phyloP scores from a whole-genome alignment of 2,797 vertebrate genomes.

The Lacerta bilineata region DNA sequence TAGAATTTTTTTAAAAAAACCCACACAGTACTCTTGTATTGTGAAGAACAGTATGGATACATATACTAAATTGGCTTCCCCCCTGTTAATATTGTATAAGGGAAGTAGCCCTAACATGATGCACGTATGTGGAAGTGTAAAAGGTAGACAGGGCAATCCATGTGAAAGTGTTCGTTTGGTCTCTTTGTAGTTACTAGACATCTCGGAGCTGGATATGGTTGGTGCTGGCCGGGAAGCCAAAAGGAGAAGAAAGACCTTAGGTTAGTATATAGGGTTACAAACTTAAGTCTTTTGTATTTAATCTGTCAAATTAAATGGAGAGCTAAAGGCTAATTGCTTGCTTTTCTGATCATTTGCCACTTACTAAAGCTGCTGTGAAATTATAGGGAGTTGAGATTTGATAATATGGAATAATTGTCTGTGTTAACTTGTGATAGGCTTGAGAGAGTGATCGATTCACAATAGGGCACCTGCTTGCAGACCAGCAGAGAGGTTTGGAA shows the following conservation, averaged over 20 bases:
- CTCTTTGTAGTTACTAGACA: constrained; percentile 88
- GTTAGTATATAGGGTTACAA: constrained; percentile 75
- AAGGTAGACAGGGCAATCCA: not conserved
- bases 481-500: too few species aligned
- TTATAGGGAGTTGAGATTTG: not conserved
- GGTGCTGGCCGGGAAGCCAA: constrained; percentile 96
- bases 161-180: not conserved
- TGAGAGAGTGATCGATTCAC: not conserved
- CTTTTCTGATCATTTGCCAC: not conserved
- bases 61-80: not conserved
- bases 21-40: not conserved
- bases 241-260: constrained; percentile 95
- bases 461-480: not conserved
- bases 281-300: not conserved
- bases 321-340: not conserved
- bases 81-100: not conserved
- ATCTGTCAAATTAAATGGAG: not conserved
- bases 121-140: not conserved
- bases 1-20: not conserved
- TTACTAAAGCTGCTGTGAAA: not conserved
- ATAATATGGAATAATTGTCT: not conserved
- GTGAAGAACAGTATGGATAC: not conserved
- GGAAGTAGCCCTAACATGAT: not conserved
- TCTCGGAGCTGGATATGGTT: constrained; percentile 93
- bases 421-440: not conserved